Percentiles rank a stretch among this genome's conserved stretches.
These are phyloP conservation scores for Nasonia giraulti DNA, from an alignment of 1,140 invertebrate species.

Conservation along the genomic window DNA sequence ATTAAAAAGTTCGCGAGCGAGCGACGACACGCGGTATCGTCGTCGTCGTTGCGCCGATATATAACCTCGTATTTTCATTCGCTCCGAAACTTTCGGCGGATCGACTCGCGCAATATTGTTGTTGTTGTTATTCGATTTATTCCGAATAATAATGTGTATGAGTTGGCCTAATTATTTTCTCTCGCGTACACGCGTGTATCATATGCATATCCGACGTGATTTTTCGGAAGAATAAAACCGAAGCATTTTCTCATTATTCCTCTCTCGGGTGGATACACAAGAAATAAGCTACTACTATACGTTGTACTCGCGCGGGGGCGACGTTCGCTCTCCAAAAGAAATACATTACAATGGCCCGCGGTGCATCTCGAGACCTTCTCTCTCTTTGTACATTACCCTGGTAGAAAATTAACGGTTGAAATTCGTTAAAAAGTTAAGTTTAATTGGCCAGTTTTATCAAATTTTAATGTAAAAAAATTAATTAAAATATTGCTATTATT, in stretches of 20 bases:
- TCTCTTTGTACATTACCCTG: not conserved
- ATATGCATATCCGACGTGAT: too few species aligned
- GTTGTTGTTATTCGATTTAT: not conserved
- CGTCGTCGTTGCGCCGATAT: not conserved
- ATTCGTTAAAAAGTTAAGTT: too few species aligned
- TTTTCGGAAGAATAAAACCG: too few species aligned
- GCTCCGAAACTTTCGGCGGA: not conserved
- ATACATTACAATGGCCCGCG: not conserved
- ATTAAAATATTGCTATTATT: too few species aligned
- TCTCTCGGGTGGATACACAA: not conserved
- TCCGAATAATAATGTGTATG: too few species aligned
- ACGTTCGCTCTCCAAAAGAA: not conserved
- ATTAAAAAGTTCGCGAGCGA: constrained; percentile 19
- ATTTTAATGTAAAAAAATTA: too few species aligned
- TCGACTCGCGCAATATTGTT: too few species aligned
- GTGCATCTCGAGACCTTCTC: not conserved
- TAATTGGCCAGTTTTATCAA: too few species aligned
- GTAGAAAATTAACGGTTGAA: too few species aligned
- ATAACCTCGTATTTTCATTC: not conserved
- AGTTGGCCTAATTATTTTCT: too few species aligned
- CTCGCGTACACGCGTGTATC: too few species aligned
- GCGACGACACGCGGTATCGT: not conserved
- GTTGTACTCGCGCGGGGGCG: too few species aligned
- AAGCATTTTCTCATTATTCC: not conserved
- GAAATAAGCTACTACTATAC: not conserved